These are phyloP conservation scores for Artibeus lituratus DNA, from an alignment of 2,797 vertebrate species.

Conservation along the genomic window DNA sequence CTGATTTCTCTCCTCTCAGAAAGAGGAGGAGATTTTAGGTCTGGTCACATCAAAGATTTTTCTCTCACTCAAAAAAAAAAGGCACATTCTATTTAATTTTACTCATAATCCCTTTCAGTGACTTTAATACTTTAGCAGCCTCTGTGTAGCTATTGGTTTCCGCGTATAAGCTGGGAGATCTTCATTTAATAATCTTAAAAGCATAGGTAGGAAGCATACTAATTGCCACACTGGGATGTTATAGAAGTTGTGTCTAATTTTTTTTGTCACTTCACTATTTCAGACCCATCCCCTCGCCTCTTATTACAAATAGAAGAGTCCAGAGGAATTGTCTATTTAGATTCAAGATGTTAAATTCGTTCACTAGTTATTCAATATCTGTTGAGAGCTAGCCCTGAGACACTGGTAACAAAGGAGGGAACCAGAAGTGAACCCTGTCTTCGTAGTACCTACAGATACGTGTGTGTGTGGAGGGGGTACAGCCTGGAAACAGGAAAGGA, in stretches of 20 bases:
- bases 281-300: neutral
- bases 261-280: neutral
- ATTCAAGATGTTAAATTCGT: neutral
- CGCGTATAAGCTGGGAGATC: neutral
- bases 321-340: neutral
- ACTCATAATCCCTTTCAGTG: neutral
- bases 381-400: neutral
- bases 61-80: neutral
- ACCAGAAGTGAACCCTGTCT: neutral
- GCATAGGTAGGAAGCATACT: neutral
- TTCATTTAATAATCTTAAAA: constrained; percentile 5
- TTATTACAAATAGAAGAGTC: neutral
- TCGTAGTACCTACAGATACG: neutral
- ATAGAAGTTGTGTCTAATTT: neutral
- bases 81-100: neutral
- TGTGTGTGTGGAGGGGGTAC: accelerated
- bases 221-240: neutral
- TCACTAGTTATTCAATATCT: neutral
- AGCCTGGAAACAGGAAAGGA: neutral
- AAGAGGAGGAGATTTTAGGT: constrained; percentile 55
- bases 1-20: neutral
- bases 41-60: constrained; percentile 5
- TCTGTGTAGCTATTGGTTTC: neutral
- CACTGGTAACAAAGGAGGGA: neutral
- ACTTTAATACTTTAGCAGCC: neutral